Base-by-base conservation (phyloP, 2,888 invertebrate species). In the Lochmaea crataegi region DNA sequence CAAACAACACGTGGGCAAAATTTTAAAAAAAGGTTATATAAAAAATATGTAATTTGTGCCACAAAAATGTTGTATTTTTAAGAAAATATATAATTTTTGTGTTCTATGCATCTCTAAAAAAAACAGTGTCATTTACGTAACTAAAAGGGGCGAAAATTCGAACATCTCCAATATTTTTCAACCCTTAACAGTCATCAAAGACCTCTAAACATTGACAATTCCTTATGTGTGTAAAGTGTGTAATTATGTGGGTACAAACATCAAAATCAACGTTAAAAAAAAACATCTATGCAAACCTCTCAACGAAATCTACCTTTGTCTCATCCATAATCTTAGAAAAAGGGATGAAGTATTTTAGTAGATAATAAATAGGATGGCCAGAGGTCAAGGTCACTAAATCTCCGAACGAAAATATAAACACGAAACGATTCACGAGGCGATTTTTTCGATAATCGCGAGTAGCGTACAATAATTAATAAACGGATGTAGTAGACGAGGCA, bases 221-320 rank as follows among this genome's bases (percentile, higher is more conserved):
- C 60, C n/a, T n/a, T 14, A 38, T 22, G 32, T 38, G 38, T n/a
- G 6, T 12, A 42, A 42, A 11, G 42, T 42, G 11, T 42, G 11
- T 42, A 12, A 12, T 42, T 42, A 38, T 32, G 58, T 58, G 4
- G 22, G 16, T 60, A 61, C 11, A 41, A 32, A 65, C 48, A 72
- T 41, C n/a, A 56, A 53, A 38, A 14, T 41, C 60, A 71, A 68
- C 51, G 41, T 41, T 14, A 18, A 53, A 53, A 73, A 71, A 69
- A 51, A 67, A 76, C 67, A 73, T 63, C 69, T 61, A 72, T 67
- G 67, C 79, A 79, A 80, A 80, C 78, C 70, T 68, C 48, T 81
- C 82, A 80, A 80, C 81, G 76, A 78, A 82, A 68, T 77, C 81
- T 82, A 83, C 83, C 82, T 83, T 81, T 71, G 74, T 82, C 81